These are phyloP conservation scores for Cyprichromis sp. DNA, from an alignment of 2,113 vertebrate species.

Conservation along the genomic window DNA sequence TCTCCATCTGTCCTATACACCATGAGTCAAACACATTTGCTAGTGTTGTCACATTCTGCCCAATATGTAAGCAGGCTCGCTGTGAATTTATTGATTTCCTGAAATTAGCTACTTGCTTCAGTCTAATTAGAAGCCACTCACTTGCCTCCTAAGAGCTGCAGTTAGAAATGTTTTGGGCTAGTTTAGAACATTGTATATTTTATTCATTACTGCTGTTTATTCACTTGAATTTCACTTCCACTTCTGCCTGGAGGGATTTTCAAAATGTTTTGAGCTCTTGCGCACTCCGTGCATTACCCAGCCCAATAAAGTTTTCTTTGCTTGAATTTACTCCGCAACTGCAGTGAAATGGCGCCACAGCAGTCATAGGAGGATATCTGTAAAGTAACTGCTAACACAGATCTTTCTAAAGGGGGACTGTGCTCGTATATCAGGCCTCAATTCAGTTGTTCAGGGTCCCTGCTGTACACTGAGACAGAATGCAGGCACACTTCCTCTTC, in stretches of 20 bases:
- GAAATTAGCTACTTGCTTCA: constrained; percentile 2
- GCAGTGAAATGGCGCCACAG: neutral
- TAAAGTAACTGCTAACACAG: neutral
- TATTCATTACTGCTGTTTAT: neutral
- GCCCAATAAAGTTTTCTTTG: neutral
- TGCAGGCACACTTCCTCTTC: neutral
- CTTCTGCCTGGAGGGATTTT: neutral
- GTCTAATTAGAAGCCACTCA: constrained; percentile 1
- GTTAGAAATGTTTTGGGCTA: neutral
- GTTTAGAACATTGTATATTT: neutral
- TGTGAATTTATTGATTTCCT: constrained; percentile 8
- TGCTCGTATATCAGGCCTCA: neutral
- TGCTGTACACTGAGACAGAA: neutral
- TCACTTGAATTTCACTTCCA: neutral
- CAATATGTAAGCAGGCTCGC: neutral
- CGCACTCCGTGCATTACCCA: neutral
- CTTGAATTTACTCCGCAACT: neutral
- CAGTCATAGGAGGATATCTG: too few relatives aligned
- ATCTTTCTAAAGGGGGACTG: neutral
- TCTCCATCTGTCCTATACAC: constrained; percentile 62
- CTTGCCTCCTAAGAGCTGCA: neutral
- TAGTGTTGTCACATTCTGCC: neutral
- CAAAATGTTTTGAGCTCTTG: neutral
- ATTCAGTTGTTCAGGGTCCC: neutral
- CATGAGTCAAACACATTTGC: constrained; percentile 9